Evolutionary conservation across 2,888 invertebrate species (phyloP).

Genomic region (Harpalus rufipes): DNA sequence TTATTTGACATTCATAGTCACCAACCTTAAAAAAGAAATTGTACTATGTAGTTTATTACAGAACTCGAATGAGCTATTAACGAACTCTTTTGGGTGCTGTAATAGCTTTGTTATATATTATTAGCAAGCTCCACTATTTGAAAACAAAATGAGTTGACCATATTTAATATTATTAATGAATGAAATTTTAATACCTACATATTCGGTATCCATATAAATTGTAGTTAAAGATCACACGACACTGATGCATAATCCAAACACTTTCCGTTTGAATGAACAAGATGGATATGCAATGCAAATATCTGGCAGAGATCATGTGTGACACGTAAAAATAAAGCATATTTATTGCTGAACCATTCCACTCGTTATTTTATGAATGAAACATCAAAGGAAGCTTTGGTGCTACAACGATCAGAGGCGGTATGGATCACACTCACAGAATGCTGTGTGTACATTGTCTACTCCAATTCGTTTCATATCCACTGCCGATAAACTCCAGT

Average conservation of each 20-base stretch:
- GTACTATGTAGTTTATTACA: too few relatives aligned
- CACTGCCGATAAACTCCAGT: not conserved
- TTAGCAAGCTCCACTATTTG: too few relatives aligned
- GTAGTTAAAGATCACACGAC: not conserved
- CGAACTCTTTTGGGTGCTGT: too few relatives aligned
- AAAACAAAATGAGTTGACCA: too few relatives aligned
- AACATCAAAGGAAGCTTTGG: slow-evolving; percentile 52
- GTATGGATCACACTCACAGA: slow-evolving; percentile 28
- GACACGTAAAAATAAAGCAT: slow-evolving; percentile 37
- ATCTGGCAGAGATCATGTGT: slow-evolving; percentile 6
- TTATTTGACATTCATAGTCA: too few relatives aligned
- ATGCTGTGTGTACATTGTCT: slow-evolving; percentile 29
- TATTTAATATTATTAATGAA: not conserved
- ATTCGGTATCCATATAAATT: not conserved
- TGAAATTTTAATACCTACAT: not conserved
- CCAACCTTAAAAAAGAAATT: too few relatives aligned
- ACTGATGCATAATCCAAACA: slow-evolving; percentile 20
- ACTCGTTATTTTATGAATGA: slow-evolving; percentile 38
- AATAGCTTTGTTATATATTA: too few relatives aligned
- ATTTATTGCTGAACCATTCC: slow-evolving; percentile 38
- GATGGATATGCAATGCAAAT: slow-evolving; percentile 46
- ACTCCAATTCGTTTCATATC: slow-evolving; percentile 14
- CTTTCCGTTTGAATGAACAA: slow-evolving; percentile 5
- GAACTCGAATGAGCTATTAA: too few relatives aligned
- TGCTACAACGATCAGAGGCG: slow-evolving; percentile 17